Evolutionary conservation across 2,888 invertebrate species (phyloP), one percentile per base, ranked within the genome.

Genomic region (Xestoiulus laeticollis): DNA sequence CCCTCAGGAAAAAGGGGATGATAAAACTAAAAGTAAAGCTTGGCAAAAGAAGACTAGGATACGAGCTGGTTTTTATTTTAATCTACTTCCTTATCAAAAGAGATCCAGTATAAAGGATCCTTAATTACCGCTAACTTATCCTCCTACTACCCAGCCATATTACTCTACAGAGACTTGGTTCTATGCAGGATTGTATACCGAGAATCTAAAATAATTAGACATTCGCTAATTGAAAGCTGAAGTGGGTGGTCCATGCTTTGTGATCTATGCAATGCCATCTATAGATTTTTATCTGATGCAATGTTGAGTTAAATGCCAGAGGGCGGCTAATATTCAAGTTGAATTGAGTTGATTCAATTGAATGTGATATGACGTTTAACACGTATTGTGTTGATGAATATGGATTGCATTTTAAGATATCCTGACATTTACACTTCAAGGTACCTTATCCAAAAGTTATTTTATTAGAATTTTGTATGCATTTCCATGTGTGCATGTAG

Each of bases 11-110:
- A 38, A 22, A 59, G 59, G n/a, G 22, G 59, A 59, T 59, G 59
- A 59, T 59, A 22, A 59, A 59, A 59, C 59, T 59, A 22, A 22
- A 59, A 59, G 59, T 59, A 59, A 59, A 59, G 59, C 59, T 59
- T 22, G 59, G 59, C 59, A 22, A 59, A 59, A 22, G 22, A 59
- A 22, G 6, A 10, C 59, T 59, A 6, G 59, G 59, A 53, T 59
- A 59, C 6, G 59, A 59, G 22, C 59, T 32, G n/a, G 84, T 84
- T 84, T 84, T 84, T 30, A 84, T 32, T 84, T 84, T 84, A 84
- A 84, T 84, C 84, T 84, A 38, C 84, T 84, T 32, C 84, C 84
- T 84, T 84, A 84, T 84, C 84, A 84, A 84, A 84, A 32, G 33
- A 84, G 32, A 84, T 84, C 32, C 84, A 84, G 84, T 84, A 84